Base-by-base conservation (phyloP, 2,797 vertebrate genomes). In the Danio aesculapii region DNA sequence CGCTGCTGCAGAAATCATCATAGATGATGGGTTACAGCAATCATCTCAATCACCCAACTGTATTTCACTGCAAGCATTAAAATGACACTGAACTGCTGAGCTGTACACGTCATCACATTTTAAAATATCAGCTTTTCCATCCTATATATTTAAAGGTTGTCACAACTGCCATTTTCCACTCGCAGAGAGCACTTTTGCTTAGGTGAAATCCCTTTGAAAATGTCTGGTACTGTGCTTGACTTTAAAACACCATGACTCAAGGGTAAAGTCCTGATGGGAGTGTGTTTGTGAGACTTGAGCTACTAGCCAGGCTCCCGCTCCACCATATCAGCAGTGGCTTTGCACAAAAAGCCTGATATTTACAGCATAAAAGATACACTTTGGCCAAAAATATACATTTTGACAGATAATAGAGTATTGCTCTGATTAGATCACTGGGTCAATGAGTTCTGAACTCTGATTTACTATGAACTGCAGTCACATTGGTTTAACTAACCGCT, bases 271-370 rank as follows among this genome's bases (percentile, higher is more conserved):
- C 70, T 75, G 63, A 78, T 78, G 70, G 81, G 52, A 64, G n/a
- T 46, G 44, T 67, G 19, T 41, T 62, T 58, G 58, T 0, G 41
- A 6, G 46, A 79, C 87, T 89, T 46, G 88, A 91, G 87, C 78
- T 84, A 49, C 77, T 86, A 87, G 91, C 90, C 91, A 92, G 83
- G 59, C 46, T 61, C 30, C 17, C 72, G 59, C 50, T 53, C 1
- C 55, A 41, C 14, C 12, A 13, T 43, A 6, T 52, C 16, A 52
- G 39, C 43, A 44, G 43, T 30, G 19, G 0, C 6, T 86, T 90
- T 11, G 6, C 30, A 14, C 50, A 44, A 62, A 62, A 62, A 39
- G 59, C 21, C 16, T 14, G 30, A 62, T 41, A 41, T 62, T 62
- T 62, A 71, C n/a, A 9, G 11, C 12, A 12, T 19, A 55, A 71